These are phyloP conservation scores for Neocrepidodera transversa DNA, from an alignment of 2,888 invertebrate genomes.

Conservation along the genomic window DNA sequence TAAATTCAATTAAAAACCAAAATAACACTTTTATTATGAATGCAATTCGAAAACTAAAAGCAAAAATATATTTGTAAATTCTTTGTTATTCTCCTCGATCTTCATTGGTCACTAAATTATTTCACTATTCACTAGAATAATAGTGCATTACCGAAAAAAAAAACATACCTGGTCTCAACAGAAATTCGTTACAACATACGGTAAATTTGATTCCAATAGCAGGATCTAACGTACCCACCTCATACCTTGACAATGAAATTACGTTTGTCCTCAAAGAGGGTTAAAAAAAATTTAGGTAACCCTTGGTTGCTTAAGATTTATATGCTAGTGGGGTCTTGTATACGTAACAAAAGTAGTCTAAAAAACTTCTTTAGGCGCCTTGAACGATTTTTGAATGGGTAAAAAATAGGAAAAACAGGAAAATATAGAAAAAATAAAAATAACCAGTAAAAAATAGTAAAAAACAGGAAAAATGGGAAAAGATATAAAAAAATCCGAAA, in stretches of 20 bases:
- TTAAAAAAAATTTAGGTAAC: slow-evolving; percentile 24
- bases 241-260: slow-evolving; percentile 4
- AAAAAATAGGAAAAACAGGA: too few species aligned
- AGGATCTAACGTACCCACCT: slow-evolving; percentile 1
- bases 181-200: slow-evolving; percentile 28
- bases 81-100: too few species aligned
- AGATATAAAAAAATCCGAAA: too few species aligned
- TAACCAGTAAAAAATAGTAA: too few species aligned
- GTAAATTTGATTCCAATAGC: slow-evolving; percentile 29
- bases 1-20: too few species aligned
- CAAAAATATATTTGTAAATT: too few species aligned
- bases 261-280: slow-evolving; percentile 22
- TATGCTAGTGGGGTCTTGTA: slow-evolving; percentile 15
- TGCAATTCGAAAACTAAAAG: too few species aligned
- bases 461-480: too few species aligned
- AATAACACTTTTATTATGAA: too few species aligned
- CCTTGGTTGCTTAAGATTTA: slow-evolving; percentile 37
- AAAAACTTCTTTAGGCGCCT: too few species aligned
- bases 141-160: slow-evolving; percentile 5
- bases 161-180: slow-evolving; percentile 21
- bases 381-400: too few species aligned
- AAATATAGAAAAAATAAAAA: too few species aligned
- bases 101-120: not conserved
- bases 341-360: slow-evolving; percentile 17
- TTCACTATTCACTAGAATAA: not conserved